These are phyloP conservation scores for Melolontha melolontha DNA, from an alignment of 2,888 invertebrate species.

Conservation along the genomic window DNA sequence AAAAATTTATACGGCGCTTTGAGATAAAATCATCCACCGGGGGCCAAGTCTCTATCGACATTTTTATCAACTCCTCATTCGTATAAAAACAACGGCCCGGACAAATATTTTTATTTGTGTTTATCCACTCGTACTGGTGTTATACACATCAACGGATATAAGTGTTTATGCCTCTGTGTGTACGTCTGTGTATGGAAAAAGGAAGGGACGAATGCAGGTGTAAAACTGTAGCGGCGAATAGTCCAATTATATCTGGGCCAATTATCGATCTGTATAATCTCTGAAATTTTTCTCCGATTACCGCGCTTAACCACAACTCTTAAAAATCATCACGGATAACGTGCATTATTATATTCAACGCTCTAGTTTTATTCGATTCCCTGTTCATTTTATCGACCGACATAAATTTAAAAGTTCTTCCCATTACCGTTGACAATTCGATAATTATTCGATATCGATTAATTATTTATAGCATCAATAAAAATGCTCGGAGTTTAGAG, in stretches of 20 bases:
- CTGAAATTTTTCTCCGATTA: slow-evolving; percentile 31
- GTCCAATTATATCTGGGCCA: slow-evolving; percentile 29
- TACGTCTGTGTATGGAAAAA: background rate
- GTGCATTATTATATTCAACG: slow-evolving; percentile 15
- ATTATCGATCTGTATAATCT: slow-evolving; percentile 31
- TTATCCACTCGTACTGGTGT: slow-evolving; percentile 3
- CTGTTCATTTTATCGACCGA: slow-evolving; percentile 15
- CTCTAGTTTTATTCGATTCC: slow-evolving; percentile 23
- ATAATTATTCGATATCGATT: slow-evolving; percentile 44
- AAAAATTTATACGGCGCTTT: slow-evolving; percentile 51
- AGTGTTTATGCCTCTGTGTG: background rate
- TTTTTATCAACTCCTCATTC: slow-evolving; percentile 47
- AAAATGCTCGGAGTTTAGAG: slow-evolving; percentile 39
- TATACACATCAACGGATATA: background rate
- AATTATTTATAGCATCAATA: slow-evolving; percentile 44
- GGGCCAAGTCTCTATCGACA: slow-evolving; percentile 48
- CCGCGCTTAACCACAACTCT: slow-evolving; percentile 20
- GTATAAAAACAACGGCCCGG: slow-evolving; percentile 31
- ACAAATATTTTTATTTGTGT: slow-evolving; percentile 36
- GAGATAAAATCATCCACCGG: slow-evolving; percentile 49
- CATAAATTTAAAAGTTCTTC: slow-evolving; percentile 41
- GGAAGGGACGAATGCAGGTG: slow-evolving; percentile 20
- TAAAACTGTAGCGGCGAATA: slow-evolving; percentile 31
- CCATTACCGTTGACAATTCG: slow-evolving; percentile 45
- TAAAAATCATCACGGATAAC: slow-evolving; percentile 31